Evolutionary conservation across 2,888 invertebrate species (phyloP).

Genomic region (Heliconius hortense): DNA sequence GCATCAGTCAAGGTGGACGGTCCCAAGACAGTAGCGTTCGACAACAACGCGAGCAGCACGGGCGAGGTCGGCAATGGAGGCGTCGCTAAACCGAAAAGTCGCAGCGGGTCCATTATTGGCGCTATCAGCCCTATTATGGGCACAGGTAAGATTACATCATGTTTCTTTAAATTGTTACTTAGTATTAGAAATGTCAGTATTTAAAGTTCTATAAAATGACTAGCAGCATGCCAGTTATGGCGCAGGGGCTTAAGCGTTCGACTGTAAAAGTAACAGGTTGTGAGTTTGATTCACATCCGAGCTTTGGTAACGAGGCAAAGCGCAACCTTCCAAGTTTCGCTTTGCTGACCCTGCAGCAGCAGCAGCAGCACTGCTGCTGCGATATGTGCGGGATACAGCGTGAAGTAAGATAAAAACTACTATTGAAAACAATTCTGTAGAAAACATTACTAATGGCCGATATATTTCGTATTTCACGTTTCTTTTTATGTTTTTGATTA

Average conservation of each 20-base stretch:
- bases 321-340: not conserved
- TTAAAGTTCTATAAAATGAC: too few species aligned
- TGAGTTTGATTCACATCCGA: too few species aligned
- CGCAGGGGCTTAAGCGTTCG: too few species aligned
- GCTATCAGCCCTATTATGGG: constrained; percentile 80
- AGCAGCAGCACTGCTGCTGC: too few species aligned
- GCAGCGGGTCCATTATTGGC: constrained; percentile 78
- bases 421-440: too few species aligned
- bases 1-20: constrained; percentile 68
- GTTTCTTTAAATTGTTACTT: too few species aligned
- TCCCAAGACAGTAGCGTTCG: constrained; percentile 68
- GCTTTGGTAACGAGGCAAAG: too few species aligned
- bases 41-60: constrained; percentile 60
- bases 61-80: constrained; percentile 65
- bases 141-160: constrained; percentile 58
- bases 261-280: not conserved
- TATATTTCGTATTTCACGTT: not conserved
- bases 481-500: not conserved
- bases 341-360: not conserved
- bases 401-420: too few species aligned
- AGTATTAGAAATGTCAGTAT: too few species aligned
- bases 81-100: constrained; percentile 69
- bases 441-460: not conserved
- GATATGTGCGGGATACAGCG: too few species aligned
- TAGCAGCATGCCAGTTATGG: too few species aligned